These are phyloP conservation scores for Cnemophilus loriae DNA, from an alignment of 2,113 vertebrate species.

Conservation along the genomic window DNA sequence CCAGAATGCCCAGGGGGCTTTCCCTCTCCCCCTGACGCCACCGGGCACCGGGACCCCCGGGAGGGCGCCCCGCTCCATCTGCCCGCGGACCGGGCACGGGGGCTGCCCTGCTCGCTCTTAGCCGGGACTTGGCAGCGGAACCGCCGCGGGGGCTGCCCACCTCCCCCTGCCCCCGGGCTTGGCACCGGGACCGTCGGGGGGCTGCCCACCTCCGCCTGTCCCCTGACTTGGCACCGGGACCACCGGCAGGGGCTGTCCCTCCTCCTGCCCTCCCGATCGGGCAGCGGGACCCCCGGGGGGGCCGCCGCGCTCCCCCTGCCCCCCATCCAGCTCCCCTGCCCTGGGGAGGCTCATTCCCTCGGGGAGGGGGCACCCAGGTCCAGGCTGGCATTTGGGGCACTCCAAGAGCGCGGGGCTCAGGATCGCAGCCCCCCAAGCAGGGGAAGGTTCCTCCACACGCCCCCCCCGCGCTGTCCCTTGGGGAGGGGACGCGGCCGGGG, in stretches of 20 bases:
- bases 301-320: no score
- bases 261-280: not conserved
- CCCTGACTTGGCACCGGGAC: not conserved
- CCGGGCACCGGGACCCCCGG: not conserved
- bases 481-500: not conserved
- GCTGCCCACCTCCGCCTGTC: not conserved
- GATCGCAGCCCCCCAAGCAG: rapidly evolving
- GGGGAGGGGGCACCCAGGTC: not conserved
- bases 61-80: not conserved
- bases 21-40: not conserved
- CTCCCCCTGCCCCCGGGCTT: not conserved
- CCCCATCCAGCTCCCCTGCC: not conserved
- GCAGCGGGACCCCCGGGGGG: not conserved
- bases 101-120: not conserved
- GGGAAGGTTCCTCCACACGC: not conserved
- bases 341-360: not conserved
- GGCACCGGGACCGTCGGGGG: not conserved
- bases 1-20: not conserved
- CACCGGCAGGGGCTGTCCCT: no score
- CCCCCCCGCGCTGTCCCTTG: rapidly evolving
- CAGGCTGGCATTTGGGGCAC: not conserved
- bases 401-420: not conserved
- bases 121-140: not conserved
- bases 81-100: not conserved
- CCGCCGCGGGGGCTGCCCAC: not conserved